A percentile compares a stretch with the other conserved stretches of the same genome.
Evolutionary conservation across 2,113 vertebrate species (phyloP).

Genomic region (Pluvianellus socialis): DNA sequence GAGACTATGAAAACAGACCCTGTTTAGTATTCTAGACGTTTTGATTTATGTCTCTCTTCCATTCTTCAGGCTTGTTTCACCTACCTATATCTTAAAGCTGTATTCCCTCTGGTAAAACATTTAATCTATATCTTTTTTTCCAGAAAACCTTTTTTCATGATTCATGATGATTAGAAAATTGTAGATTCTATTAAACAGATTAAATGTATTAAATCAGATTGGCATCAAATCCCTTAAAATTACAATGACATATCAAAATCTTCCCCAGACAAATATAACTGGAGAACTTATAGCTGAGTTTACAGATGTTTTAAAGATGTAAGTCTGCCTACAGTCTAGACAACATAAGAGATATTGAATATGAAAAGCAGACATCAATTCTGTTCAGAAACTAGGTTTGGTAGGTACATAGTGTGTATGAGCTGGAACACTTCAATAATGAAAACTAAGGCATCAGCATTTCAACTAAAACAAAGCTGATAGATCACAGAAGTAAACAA

Average conservation of each 20-base stretch:
- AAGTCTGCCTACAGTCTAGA: not conserved
- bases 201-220: not conserved
- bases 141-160: not conserved
- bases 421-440: not conserved
- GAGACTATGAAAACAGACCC: not conserved
- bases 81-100: not conserved
- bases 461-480: not conserved
- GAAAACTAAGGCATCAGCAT: not conserved
- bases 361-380: not conserved
- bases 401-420: not conserved
- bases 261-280: not conserved
- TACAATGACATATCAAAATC: not conserved
- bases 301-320: not conserved
- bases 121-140: not conserved
- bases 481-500: not conserved
- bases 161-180: not conserved
- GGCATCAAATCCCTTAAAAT: not conserved
- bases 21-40: not conserved
- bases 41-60: not conserved
- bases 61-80: not conserved
- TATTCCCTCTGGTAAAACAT: not conserved
- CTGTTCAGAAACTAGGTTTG: not conserved
- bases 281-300: not conserved
- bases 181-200: not conserved
- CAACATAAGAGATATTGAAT: not conserved